A percentile compares a stretch with the other conserved stretches of the same genome.
These are phyloP conservation scores for Heterocephalus glaber DNA, from an alignment of 2,113 vertebrate species.

Conservation along the genomic window DNA sequence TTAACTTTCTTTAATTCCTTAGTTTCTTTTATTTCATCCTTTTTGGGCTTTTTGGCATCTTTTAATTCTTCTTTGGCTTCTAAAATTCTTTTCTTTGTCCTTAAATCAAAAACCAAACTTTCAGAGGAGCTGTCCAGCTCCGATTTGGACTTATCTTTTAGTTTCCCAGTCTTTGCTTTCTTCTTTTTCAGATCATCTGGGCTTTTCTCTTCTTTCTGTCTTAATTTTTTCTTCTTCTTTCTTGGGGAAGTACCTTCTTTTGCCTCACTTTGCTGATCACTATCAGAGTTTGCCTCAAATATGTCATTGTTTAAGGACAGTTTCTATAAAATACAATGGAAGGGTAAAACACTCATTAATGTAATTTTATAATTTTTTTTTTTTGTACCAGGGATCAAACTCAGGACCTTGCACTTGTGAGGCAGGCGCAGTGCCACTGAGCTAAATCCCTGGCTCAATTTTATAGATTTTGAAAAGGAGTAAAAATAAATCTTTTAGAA, in stretches of 20 bases:
- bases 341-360: not conserved
- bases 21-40: slow-evolving; percentile 90
- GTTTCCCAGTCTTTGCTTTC: slow-evolving; percentile 88
- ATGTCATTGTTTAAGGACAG: slow-evolving; percentile 90
- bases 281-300: slow-evolving; percentile 94
- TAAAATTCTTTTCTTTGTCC: slow-evolving; percentile 86
- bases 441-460: too few species aligned
- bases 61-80: slow-evolving; percentile 90
- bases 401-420: too few species aligned
- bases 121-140: slow-evolving; percentile 85
- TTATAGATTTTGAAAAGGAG: slow-evolving; percentile 29
- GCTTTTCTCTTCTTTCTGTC: slow-evolving; percentile 82
- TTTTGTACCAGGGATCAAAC: too few species aligned
- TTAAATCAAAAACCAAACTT: slow-evolving; percentile 81
- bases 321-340: slow-evolving; percentile 86
- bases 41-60: slow-evolving; percentile 91
- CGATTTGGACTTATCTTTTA: slow-evolving; percentile 89
- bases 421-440: too few species aligned
- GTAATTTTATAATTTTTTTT: slow-evolving; percentile 33
- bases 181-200: slow-evolving; percentile 86
- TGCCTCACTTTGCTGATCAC: slow-evolving; percentile 88
- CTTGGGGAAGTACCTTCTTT: slow-evolving; percentile 87
- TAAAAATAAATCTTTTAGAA: slow-evolving; percentile 14
- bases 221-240: slow-evolving; percentile 90
- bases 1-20: slow-evolving; percentile 87